Evolutionary conservation across 2,113 vertebrate species (phyloP), one percentile per base, ranked within the genome.

Genomic region (Chrysemys picta): DNA sequence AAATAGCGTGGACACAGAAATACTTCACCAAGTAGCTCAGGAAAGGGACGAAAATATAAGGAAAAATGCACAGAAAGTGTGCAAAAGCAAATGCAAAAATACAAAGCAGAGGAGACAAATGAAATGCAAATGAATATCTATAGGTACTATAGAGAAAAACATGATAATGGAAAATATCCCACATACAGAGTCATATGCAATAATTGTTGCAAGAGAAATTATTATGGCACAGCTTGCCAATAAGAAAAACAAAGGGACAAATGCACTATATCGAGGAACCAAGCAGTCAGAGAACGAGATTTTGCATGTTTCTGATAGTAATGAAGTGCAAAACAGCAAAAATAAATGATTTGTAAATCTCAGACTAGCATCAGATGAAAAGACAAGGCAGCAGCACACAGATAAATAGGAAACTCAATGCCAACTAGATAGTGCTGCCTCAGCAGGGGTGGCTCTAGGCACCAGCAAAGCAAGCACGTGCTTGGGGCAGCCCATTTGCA

Each of bases 1-100:
- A 80, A 1, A 8, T 87, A 86, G 24, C 91, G 57, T 31, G 57
- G 35, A 62, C 87, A 16, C 56, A 95, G 31, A 95, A 90, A 38
- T 89, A 52, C 50, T 49, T 89, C 56, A 83, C 42, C 17, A 31
- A 76, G 47, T 45, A 14, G 25, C 25, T 82, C 53, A 54, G 47
- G 62, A 31, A 92, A 91, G 86, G 31, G 42, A 76, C 65, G 88
- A 38, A 54, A 54, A 54, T 54, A 54, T 22, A 22, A 54, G 53
- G 53, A 54, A 54, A 54, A 22, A 22, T 54, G 47, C 45, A 88
- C 3, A 3, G 52, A 85, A 76, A 80, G 0, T 24, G 4, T 86
- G 84, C 56, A 91, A 80, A 10, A 52, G n/a, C 80, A 86, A 38
- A 84, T 76, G 54, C 47, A 90, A 31, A 91, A 62, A 14, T 62